A percentile compares a stretch with the other conserved stretches of the same genome.
Conservation (phyloP, 2,113 vertebrate species). For the Ochotona curzoniae region DNA sequence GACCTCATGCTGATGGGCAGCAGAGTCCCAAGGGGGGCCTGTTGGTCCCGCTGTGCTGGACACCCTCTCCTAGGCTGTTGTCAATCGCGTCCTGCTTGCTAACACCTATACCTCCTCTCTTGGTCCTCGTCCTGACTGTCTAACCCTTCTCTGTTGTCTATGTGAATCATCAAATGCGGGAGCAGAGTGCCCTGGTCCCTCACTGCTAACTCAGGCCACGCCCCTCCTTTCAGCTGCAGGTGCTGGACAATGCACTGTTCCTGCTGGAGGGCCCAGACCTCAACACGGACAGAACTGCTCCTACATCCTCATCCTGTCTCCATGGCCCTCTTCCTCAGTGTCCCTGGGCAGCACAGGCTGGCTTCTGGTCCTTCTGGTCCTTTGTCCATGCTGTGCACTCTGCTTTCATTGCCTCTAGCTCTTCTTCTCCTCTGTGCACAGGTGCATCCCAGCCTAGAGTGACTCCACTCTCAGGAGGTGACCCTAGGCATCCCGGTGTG, state of each 20-base stretch:
- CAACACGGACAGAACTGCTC: background rate
- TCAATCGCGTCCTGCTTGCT: background rate
- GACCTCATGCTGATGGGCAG: too few relatives aligned
- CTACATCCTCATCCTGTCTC: background rate
- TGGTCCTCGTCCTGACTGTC: background rate
- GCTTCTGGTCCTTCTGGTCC: background rate
- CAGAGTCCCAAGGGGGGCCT: background rate
- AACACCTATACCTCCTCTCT: background rate
- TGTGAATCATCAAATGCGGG: background rate
- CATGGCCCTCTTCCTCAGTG: background rate
- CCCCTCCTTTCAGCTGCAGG: background rate
- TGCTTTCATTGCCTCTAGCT: rapidly evolving
- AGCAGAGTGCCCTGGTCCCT: background rate
- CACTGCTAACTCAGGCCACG: background rate
- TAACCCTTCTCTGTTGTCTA: background rate
- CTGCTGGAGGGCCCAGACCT: background rate
- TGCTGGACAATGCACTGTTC: too few relatives aligned
- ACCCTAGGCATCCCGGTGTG: background rate
- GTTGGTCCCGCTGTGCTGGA: background rate
- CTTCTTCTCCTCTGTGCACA: background rate
- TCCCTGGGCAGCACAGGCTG: background rate
- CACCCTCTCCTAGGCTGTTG: background rate
- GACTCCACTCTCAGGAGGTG: background rate
- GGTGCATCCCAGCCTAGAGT: background rate
- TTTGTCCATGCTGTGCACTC: background rate